Conservation (phyloP, 2,797 vertebrate genomes). For the Pantherophis vulpinus region DNA sequence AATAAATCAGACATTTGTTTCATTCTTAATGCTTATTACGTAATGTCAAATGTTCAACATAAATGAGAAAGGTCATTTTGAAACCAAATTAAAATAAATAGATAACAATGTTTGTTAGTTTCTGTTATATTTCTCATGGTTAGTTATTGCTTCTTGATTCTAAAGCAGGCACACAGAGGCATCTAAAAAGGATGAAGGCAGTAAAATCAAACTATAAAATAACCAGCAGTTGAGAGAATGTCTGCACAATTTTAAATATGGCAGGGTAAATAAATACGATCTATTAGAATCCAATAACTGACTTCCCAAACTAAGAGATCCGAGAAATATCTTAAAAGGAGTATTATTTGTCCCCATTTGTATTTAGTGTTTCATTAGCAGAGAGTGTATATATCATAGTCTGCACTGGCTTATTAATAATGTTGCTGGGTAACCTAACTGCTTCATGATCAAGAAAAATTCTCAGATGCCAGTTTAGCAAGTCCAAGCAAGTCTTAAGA, state of each 20-base stretch:
- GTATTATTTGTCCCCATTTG: conserved; percentile 22
- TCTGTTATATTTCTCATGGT: neutral
- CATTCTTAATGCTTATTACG: conserved; percentile 15
- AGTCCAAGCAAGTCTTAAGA: conserved; percentile 45
- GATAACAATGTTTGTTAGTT: neutral
- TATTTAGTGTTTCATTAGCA: conserved; percentile 11
- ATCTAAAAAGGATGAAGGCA: neutral
- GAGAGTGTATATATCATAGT: neutral
- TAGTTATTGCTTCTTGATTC: neutral
- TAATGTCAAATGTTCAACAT: neutral
- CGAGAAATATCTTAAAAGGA: neutral
- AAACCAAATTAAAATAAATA: neutral
- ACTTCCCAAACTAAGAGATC: conserved; percentile 20
- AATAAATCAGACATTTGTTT: conserved; percentile 13
- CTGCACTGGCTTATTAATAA: conserved; percentile 43
- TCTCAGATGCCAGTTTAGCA: conserved; percentile 52
- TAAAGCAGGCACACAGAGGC: neutral
- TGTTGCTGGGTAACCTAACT: conserved; percentile 38
- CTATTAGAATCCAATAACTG: conserved; percentile 9
- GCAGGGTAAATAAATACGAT: neutral
- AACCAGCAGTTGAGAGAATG: neutral
- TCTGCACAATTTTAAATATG: neutral
- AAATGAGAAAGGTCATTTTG: neutral
- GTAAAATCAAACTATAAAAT: neutral
- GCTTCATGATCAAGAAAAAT: conserved; percentile 50